Evolutionary conservation across 2,888 invertebrate species (phyloP), one percentile per base, ranked within the genome.

Genomic region (Zygaena filipendulae): DNA sequence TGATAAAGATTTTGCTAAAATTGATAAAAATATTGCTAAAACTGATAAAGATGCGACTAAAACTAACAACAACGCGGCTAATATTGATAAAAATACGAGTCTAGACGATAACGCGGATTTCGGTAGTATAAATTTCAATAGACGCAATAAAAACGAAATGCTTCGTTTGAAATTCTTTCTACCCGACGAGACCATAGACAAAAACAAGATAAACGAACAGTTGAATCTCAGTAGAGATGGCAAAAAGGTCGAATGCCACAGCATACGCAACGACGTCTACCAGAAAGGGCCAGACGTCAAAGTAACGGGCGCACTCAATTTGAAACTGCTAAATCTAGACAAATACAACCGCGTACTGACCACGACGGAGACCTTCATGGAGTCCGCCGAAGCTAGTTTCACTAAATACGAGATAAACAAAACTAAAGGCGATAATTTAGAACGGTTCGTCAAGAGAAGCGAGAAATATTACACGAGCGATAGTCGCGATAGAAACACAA

Each of bases 221-320:
- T 62, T 64, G 21, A 74, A 72, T 41, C 55, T 54, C 23, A 54
- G 41, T 7, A 51, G 52, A 10, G 59, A 61, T 23, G 54, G 47
- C 3, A 74, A 70, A 36, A 72, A 68, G 33, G 77, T 77, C 21
- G 81, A 79, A 38, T 80, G 77, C 23, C 70, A 70, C 37, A 77
- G 69, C 23, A 79, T 80, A 4, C 49, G 52, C 3, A 77, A 71
- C 24, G 77, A 80, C 32, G 60, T 77, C 3, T 63, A 62, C 0
- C 68, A 72, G 40, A 48, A 59, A 2, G 79, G 72, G 0, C 60
- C 66, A 0, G 55, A 69, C 19, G 60, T 74, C 0, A 70, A 70
- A 45, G 77, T 77, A 0, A 47, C 67, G 1, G 79, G 79, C 0
- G 53, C 74, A 0, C 27, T 79, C 1, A 77, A 75, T 32, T 68